phyloP scores from a whole-genome alignment of 2,113 vertebrate genomes.

The Trachemys scripta region DNA sequence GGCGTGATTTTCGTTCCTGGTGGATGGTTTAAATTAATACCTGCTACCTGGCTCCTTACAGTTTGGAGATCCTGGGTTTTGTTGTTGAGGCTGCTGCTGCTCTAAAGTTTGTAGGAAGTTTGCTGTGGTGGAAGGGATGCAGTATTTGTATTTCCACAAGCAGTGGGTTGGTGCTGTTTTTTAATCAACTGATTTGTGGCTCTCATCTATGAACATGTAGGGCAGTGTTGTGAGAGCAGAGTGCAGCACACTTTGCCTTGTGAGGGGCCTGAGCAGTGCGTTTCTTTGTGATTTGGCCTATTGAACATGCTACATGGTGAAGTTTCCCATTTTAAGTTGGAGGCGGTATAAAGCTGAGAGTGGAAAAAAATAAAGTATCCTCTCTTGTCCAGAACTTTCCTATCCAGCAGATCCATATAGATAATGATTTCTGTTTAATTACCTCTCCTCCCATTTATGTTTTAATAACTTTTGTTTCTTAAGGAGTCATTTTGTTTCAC shows the following conservation, averaged over 20 bases:
- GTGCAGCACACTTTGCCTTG: not conserved
- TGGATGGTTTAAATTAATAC: not conserved
- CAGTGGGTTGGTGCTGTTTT: not conserved
- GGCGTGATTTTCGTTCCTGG: not conserved
- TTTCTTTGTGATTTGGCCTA: not conserved
- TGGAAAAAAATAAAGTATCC: conserved; percentile 16
- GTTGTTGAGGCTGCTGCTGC: not conserved
- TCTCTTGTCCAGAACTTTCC: conserved; percentile 20
- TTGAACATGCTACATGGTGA: not conserved
- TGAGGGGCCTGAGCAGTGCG: not conserved
- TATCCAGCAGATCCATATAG: not conserved
- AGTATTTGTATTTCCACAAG: not conserved
- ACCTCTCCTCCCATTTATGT: not conserved
- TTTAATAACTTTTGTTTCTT: not conserved
- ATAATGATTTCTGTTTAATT: not conserved
- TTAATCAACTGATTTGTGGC: fast-evolving
- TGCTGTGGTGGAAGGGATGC: not conserved
- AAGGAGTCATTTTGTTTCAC: conserved; percentile 1
- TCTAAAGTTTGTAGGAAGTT: conserved; percentile 56
- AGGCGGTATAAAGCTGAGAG: not conserved
- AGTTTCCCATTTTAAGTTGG: not conserved
- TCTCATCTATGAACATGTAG: not conserved
- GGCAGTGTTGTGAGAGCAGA: not conserved
- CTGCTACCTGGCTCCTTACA: too few species aligned
- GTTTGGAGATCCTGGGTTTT: not conserved